A percentile compares a stretch with the other conserved stretches of the same genome.
These are phyloP conservation scores for Leucosticte australis DNA, from an alignment of 2,113 vertebrate species.

Conservation along the genomic window DNA sequence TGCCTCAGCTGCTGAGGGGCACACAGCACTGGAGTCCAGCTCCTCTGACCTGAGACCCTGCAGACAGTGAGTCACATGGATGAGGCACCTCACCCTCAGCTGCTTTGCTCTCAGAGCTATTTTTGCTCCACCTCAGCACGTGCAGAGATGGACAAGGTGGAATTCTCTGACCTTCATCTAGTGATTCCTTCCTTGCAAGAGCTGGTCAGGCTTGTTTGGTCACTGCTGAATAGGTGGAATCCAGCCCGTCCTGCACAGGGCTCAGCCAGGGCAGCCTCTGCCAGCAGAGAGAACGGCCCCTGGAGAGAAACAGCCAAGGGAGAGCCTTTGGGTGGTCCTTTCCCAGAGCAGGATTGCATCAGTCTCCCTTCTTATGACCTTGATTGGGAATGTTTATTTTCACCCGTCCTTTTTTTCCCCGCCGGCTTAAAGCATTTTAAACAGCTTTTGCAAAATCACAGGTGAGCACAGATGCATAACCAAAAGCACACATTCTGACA, in stretches of 20 bases:
- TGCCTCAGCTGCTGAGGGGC: neutral
- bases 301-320: neutral
- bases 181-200: neutral
- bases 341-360: neutral
- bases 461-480: neutral
- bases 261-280: neutral
- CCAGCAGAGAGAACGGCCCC: rapidly evolving
- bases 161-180: neutral
- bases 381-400: neutral
- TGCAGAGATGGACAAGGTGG: neutral
- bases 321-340: neutral
- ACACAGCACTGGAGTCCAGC: rapidly evolving
- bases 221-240: neutral
- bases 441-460: neutral
- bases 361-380: neutral
- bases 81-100: rapidly evolving
- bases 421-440: neutral
- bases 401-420: neutral
- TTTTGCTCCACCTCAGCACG: neutral
- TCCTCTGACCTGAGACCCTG: neutral
- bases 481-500: neutral
- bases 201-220: constrained; percentile 22
- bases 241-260: neutral
- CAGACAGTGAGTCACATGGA: rapidly evolving
- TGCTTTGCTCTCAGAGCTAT: neutral